Evolutionary conservation across 1,140 invertebrate species (phyloP), one percentile per base, ranked within the genome.

Genomic region (Lepidostoma basale): DNA sequence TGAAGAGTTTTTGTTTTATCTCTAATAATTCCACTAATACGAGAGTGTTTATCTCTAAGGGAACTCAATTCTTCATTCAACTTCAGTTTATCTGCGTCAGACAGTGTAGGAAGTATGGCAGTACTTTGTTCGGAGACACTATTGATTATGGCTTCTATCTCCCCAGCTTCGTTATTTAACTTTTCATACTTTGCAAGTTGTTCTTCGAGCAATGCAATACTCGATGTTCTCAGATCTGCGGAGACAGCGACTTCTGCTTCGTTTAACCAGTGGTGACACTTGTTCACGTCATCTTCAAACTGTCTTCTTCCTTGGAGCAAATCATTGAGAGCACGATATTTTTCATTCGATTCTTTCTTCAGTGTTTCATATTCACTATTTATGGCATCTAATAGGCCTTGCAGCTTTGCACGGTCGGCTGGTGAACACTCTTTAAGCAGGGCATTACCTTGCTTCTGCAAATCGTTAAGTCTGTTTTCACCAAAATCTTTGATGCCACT

Each of bases 181-280:
- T 90, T 90, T 70, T 92, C 88, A 75, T 94, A 95, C 82, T 95
- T 94, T 0, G 86, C 85, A 36, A 95, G 76, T 75, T 96, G 93
- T 80, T 96, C 93, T 78, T 94, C 90, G 25, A 96, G 78, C 0
- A 94, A 85, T 70, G 92, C 91, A 9, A 94, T 80, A 74, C 86
- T 93, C 1, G 90, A 87, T 18, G 90, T 88, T 49, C 91, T 84
- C 2, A 95, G 78, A 74, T 95, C 93, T 28, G 90, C 87, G 10
- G 91, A 90, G 0, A 92, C 88, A 10, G 92, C 89, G 5, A 93
- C 91, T 82, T 96, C 93, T 45, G 92, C 92, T 84, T 96, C 90
- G 56, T 92, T 91, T 16, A 95, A 81, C 93, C 93, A 96, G 69
- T 92, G 88, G 69, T 91, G 86, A 76, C 90, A 92, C 72, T 90